phyloP scores from a whole-genome alignment of 2,113 vertebrate species.

The Addax nasomaculatus region DNA sequence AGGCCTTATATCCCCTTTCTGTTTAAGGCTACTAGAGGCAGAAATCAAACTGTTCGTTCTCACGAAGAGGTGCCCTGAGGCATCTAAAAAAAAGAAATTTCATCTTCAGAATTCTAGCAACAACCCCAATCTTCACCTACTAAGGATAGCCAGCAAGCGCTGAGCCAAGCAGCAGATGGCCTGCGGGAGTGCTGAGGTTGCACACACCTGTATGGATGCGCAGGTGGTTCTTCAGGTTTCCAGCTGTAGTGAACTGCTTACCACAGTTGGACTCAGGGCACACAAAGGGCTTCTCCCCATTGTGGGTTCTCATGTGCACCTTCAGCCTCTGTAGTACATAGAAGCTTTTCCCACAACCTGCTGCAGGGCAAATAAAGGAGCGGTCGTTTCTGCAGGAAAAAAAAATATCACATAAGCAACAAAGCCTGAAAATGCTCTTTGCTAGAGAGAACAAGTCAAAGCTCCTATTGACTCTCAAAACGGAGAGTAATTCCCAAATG shows the following conservation, averaged over 20 bases:
- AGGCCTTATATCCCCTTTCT: neutral
- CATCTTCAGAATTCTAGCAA: neutral
- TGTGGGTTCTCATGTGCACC: constrained; percentile 99
- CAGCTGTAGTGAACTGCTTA: constrained; percentile 97
- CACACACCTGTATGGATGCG: constrained; percentile 94
- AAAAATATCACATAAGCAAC: constrained; percentile 46
- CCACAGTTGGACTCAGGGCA: constrained; percentile 94
- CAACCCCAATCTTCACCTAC: neutral
- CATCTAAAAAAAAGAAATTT: neutral
- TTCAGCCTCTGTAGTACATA: constrained; percentile 97
- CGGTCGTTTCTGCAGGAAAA: constrained; percentile 90
- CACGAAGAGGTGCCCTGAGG: neutral
- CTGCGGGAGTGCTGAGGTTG: constrained; percentile 57
- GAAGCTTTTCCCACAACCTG: constrained; percentile 98
- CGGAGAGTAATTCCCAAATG: neutral
- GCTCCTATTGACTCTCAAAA: neutral
- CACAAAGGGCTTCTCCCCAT: constrained; percentile 96
- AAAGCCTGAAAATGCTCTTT: constrained; percentile 23
- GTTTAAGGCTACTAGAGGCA: neutral
- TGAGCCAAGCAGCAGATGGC: neutral
- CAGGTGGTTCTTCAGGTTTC: constrained; percentile 97
- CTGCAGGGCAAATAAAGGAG: constrained; percentile 93
- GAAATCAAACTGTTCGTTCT: neutral
- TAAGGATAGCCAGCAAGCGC: neutral
- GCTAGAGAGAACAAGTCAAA: neutral